A percentile compares a stretch with the other conserved stretches of the same genome.
These are phyloP conservation scores for Chrysodeixis includens DNA, from an alignment of 2,888 invertebrate genomes.

Conservation along the genomic window DNA sequence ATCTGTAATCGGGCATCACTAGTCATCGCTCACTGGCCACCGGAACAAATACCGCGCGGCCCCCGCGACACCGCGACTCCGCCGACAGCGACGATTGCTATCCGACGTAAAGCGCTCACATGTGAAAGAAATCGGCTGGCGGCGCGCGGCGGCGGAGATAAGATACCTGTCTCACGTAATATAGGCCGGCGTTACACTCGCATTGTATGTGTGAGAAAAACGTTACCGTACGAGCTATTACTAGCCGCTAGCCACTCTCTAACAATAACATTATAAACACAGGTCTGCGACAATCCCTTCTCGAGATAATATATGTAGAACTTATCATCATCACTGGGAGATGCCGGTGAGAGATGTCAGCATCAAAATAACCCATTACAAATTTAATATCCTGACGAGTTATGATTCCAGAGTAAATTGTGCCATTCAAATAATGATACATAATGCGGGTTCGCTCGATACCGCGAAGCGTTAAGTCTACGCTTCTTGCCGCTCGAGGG, in stretches of 20 bases:
- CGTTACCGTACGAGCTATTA: slow-evolving; percentile 7
- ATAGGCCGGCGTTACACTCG: slow-evolving; percentile 41
- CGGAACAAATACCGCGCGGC: slow-evolving; percentile 59
- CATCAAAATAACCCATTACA: slow-evolving; percentile 80
- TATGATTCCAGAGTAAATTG: slow-evolving; percentile 83
- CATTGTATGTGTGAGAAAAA: slow-evolving; percentile 28
- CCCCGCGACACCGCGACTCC: slow-evolving; percentile 24
- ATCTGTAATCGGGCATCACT: slow-evolving; percentile 36
- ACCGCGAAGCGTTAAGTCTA: slow-evolving; percentile 63
- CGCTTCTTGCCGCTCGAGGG: slow-evolving; percentile 57
- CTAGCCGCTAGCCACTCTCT: background rate
- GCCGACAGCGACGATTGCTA: slow-evolving; percentile 37
- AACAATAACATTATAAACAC: slow-evolving; percentile 8
- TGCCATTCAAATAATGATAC: slow-evolving; percentile 87
- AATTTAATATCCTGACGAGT: slow-evolving; percentile 79
- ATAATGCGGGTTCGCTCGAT: slow-evolving; percentile 82
- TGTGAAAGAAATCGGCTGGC: slow-evolving; percentile 55
- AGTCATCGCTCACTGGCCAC: slow-evolving; percentile 59
- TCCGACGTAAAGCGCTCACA: slow-evolving; percentile 40
- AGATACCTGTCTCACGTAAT: slow-evolving; percentile 57
- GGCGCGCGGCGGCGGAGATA: slow-evolving; percentile 49
- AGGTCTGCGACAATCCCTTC: slow-evolving; percentile 28
- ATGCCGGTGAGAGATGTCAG: slow-evolving; percentile 67
- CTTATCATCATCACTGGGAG: slow-evolving; percentile 62
- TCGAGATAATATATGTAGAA: slow-evolving; percentile 43